Evolutionary conservation across 2,113 vertebrate genomes (phyloP).

Genomic region (Sigmodon hispidus): DNA sequence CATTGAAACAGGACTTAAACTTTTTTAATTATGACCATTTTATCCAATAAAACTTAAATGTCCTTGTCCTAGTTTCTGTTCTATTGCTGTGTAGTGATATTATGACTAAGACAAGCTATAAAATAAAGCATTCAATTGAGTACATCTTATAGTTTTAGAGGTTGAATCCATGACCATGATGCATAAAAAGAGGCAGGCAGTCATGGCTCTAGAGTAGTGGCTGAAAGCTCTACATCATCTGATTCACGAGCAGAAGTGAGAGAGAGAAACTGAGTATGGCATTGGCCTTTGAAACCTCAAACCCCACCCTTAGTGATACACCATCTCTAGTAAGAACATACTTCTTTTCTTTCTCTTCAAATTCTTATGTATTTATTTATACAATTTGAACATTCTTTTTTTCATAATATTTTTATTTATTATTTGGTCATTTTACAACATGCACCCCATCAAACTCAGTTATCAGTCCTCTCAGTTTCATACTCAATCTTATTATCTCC

Average conservation of each 20-base stretch:
- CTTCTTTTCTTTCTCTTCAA: too few species aligned
- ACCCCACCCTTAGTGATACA: not conserved
- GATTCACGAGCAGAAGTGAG: not conserved
- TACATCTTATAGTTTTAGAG: not conserved
- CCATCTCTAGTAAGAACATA: too few species aligned
- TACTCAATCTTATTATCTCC: too few species aligned
- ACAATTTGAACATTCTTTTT: too few species aligned
- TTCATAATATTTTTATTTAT: too few species aligned
- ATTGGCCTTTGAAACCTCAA: not conserved
- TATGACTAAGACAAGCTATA: not conserved
- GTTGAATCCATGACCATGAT: not conserved
- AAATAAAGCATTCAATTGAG: not conserved
- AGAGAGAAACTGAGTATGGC: not conserved
- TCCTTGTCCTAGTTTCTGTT: not conserved
- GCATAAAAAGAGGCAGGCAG: not conserved
- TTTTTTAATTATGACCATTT: not conserved
- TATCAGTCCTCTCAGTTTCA: too few species aligned
- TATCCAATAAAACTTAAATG: not conserved
- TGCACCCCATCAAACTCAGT: too few species aligned
- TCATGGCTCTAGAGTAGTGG: not conserved
- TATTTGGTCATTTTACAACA: too few species aligned
- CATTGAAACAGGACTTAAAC: not conserved
- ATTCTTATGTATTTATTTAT: too few species aligned
- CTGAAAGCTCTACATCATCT: not conserved
- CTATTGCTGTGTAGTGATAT: not conserved